Evolutionary conservation across 1,140 invertebrate genomes (phyloP).

Genomic region (Danaus plexippus): DNA sequence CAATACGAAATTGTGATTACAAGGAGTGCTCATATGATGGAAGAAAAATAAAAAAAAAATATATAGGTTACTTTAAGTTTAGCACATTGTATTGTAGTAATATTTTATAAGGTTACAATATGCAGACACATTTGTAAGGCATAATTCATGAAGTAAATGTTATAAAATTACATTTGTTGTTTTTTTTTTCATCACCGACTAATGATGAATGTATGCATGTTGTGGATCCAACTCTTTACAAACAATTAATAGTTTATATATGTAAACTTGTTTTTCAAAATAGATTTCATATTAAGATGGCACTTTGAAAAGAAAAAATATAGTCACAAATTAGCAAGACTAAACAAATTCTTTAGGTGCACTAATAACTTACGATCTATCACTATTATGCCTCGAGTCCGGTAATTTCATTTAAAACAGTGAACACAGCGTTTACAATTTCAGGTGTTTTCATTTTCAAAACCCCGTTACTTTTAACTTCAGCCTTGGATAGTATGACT

Average conservation of each 20-base stretch:
- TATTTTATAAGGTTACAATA: conserved; percentile 68
- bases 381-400: no score
- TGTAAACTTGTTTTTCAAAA: no score
- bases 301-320: no score
- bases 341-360: no score
- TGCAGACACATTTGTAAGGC: conserved; percentile 66
- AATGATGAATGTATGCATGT: not conserved
- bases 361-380: no score
- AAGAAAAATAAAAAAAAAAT: conserved; percentile 56
- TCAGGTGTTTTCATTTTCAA: conserved; percentile 62
- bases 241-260: no score
- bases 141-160: conserved; percentile 70
- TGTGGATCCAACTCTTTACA: no score
- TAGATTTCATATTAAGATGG: no score
- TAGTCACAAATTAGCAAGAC: no score
- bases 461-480: conserved; percentile 45
- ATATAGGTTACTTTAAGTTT: conserved; percentile 65
- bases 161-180: conserved; percentile 39
- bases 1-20: conserved; percentile 23
- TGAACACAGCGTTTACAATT: conserved; percentile 49
- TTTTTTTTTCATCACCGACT: conserved; percentile 16
- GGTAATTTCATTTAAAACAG: conserved; percentile 35
- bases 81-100: conserved; percentile 67
- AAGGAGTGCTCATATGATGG: conserved; percentile 57
- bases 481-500: conserved; percentile 45